Conservation (phyloP, 2,888 invertebrate genomes). For the Monopis laevigella region DNA sequence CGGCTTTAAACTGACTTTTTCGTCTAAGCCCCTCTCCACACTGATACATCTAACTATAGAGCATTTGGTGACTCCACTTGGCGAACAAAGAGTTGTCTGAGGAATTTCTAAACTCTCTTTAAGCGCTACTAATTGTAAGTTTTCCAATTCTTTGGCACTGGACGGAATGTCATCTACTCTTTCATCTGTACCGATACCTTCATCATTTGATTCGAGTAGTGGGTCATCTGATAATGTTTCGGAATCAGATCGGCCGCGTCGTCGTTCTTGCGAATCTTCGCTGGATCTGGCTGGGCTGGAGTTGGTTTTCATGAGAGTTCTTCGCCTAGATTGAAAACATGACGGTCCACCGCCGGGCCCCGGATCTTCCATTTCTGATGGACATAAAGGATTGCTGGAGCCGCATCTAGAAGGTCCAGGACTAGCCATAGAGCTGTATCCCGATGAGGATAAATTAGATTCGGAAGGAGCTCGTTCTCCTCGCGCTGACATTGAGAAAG, state of each 20-base stretch:
- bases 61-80: constrained; percentile 59
- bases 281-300: constrained; percentile 55
- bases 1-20: constrained; percentile 47
- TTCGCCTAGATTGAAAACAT: constrained; percentile 65
- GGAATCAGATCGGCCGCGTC: constrained; percentile 75
- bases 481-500: constrained; percentile 77
- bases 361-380: constrained; percentile 79
- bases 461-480: constrained; percentile 82
- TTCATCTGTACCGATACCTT: constrained; percentile 82
- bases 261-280: constrained; percentile 55
- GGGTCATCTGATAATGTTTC: constrained; percentile 79
- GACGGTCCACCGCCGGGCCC: constrained; percentile 67
- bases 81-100: constrained; percentile 45
- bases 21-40: constrained; percentile 63
- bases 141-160: constrained; percentile 71
- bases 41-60: constrained; percentile 65
- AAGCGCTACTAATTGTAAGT: constrained; percentile 36
- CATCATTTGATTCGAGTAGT: constrained; percentile 76
- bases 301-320: constrained; percentile 71
- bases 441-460: constrained; percentile 84
- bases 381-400: constrained; percentile 81
- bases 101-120: constrained; percentile 46
- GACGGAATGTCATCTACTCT: constrained; percentile 77
- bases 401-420: constrained; percentile 85
- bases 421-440: constrained; percentile 87